Percentiles rank a stretch among this genome's conserved stretches.
Conservation (phyloP, 2,888 invertebrate genomes). For the Drosophila fungiperda region DNA sequence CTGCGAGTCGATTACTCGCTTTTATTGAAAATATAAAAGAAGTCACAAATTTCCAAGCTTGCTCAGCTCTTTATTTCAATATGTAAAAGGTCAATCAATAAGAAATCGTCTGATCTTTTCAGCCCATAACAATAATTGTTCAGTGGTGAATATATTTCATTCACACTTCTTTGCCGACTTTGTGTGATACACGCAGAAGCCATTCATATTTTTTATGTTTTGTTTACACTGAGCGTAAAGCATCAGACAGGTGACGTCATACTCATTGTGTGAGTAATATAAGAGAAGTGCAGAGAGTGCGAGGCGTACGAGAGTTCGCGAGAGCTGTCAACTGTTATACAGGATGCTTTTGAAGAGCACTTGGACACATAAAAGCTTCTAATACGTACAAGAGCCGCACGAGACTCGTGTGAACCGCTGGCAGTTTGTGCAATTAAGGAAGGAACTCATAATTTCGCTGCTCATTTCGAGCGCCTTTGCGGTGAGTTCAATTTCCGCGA, state of each 20-base stretch:
- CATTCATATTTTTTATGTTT: conserved; percentile 67
- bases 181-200: conserved; percentile 25
- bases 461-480: conserved; percentile 72
- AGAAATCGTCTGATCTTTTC: neutral
- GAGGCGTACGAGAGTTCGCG: neutral
- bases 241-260: conserved; percentile 60
- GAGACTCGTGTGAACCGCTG: conserved; percentile 23
- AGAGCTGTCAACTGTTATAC: conserved; percentile 43
- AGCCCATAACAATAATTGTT: neutral
- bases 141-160: conserved; percentile 48
- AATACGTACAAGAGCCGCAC: conserved; percentile 7
- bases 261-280: conserved; percentile 33
- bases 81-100: neutral
- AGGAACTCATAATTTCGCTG: conserved; percentile 75
- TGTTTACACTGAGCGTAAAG: conserved; percentile 66
- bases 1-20: neutral
- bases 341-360: conserved; percentile 35
- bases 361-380: conserved; percentile 14
- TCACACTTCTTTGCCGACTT: conserved; percentile 40
- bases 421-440: conserved; percentile 65
- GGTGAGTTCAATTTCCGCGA: conserved; percentile 71
- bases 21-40: neutral
- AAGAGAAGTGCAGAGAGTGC: conserved; percentile 33
- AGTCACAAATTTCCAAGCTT: neutral
- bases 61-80: neutral